Base-by-base conservation (phyloP, 2,113 vertebrate genomes). In the Eudyptes chrysolophus region DNA sequence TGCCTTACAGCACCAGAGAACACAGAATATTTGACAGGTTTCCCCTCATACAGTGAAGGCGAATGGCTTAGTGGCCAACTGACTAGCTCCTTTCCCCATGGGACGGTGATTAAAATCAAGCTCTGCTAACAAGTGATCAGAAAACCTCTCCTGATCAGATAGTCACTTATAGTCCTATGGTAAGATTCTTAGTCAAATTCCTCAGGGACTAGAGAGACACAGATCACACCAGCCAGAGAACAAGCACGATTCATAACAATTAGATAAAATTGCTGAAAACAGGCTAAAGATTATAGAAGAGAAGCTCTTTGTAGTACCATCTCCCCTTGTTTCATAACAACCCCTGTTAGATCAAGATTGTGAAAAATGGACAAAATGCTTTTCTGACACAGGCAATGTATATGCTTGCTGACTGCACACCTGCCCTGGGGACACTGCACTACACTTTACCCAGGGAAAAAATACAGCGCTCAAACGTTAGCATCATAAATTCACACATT, bases 261-360 rank as follows among this genome's bases (percentile, higher is more conserved):
- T 87, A 94, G 87, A 95, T 46, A 55, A 60, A 97, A 84, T 32
- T 87, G 79, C 80, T 92, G 83, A 87, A 90, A 96, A 94, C 7
- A 44, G 26, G 34, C 58, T 91, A 17, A 89, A 86, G 87, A 82
- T 71, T 62, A 71, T 12, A 60, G 82, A 94, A 49, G 65, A 95
- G 65, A 84, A 95, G 87, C 32, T 68, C 87, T 52, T 72, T 66
- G 25, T n/a, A 72, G 79, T 25, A 85, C 13, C 51, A 52, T 90
- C 66, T 89, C 62, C 76, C 29, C 26, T 75, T 25, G 38, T 58
- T 94, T 65, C 54, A 18, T 69, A 89, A 86, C 44, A 66, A 90
- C 29, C 36, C 58, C 64, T 22, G 7, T 21, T 36, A 96, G 62
- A 26, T 61, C 32, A 64, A 87, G 65, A 90, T 17, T 27, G n/a